Evolutionary conservation across 2,888 invertebrate genomes (phyloP).

Genomic region (Leptodirus hochenwartii): DNA sequence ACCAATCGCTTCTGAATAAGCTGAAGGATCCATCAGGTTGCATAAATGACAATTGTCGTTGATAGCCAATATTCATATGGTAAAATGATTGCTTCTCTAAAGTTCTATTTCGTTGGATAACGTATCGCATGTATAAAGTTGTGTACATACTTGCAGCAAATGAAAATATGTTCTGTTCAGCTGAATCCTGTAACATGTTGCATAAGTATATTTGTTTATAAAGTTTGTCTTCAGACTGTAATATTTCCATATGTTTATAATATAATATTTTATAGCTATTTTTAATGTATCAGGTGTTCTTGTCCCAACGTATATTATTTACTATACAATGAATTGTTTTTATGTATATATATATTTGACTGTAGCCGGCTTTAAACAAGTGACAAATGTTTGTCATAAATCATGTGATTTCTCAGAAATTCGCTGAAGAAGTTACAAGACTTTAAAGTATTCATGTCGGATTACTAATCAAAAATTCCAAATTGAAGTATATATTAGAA

Average conservation of each 20-base stretch:
- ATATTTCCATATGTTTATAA: not conserved
- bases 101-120: conserved; percentile 71
- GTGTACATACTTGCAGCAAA: conserved; percentile 90
- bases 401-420: too few relatives aligned
- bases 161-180: conserved; percentile 91
- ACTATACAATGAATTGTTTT: too few relatives aligned
- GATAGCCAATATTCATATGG: conserved; percentile 79
- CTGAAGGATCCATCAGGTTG: conserved; percentile 81
- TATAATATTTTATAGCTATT: too few relatives aligned
- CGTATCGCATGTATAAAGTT: conserved; percentile 74
- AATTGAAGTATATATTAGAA: too few relatives aligned
- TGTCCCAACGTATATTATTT: too few relatives aligned
- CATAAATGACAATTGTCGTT: conserved; percentile 81
- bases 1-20: conserved; percentile 84
- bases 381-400: too few relatives aligned
- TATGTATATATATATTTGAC: too few relatives aligned
- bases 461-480: too few relatives aligned
- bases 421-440: too few relatives aligned
- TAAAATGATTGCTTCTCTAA: conserved; percentile 67
- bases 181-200: conserved; percentile 67
- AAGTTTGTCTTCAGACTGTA: not conserved
- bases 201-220: conserved; percentile 7
- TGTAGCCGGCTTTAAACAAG: too few relatives aligned
- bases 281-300: too few relatives aligned
- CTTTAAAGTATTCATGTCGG: too few relatives aligned